These are phyloP conservation scores for Oncorhynchus masou DNA, from an alignment of 2,113 vertebrate genomes.

Conservation along the genomic window DNA sequence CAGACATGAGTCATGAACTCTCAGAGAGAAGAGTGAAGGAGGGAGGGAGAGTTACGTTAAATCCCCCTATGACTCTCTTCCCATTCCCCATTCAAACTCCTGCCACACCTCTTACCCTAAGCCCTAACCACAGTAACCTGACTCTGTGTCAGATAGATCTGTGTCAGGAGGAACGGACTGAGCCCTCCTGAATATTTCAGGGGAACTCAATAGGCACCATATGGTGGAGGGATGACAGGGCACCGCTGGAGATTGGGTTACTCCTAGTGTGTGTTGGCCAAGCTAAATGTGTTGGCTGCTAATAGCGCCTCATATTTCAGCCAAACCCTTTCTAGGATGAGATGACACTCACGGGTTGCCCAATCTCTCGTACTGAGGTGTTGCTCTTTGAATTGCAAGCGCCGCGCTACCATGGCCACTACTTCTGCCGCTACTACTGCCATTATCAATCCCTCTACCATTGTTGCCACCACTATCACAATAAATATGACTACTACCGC, in stretches of 20 bases:
- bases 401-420: too few species aligned
- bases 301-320: conserved; percentile 18
- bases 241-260: conserved; percentile 20
- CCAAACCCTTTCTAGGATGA: neutral
- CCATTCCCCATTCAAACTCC: too few species aligned
- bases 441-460: too few species aligned
- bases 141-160: conserved; percentile 21
- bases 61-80: too few species aligned
- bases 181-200: conserved; percentile 61
- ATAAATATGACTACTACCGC: neutral
- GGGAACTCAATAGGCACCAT: conserved; percentile 55
- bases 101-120: neutral
- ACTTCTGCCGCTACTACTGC: neutral
- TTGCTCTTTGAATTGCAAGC: conserved; percentile 27
- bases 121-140: conserved; percentile 21
- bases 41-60: too few species aligned
- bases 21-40: neutral
- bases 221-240: conserved; percentile 42
- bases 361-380: neutral
- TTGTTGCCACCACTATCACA: neutral
- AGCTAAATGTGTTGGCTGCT: neutral
- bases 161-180: neutral
- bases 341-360: neutral
- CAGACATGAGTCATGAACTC: neutral
- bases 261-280: neutral